Base-by-base conservation (phyloP, 1,140 invertebrate genomes). In the Procambarus clarkii region DNA sequence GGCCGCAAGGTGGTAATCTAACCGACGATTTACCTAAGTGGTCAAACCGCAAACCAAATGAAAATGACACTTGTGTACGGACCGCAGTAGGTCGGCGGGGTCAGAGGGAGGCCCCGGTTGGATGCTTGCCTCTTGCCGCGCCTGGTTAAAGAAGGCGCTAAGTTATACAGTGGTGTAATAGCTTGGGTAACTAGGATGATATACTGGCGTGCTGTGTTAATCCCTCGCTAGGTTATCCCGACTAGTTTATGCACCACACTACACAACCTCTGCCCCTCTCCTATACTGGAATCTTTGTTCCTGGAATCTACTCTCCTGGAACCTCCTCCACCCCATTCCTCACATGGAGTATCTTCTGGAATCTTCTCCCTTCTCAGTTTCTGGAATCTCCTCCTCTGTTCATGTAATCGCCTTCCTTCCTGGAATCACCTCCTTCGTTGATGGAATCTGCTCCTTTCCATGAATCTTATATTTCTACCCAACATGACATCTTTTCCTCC, bases 141-240 rank as follows among this genome's bases (percentile, higher is more conserved):
- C 82, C 89, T 79, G 76, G 89, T 91, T 91, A 91, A 91, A 91
- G 81, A 91, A 91, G 89, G 89, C 89, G 89, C 89, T 91, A 91
- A 91, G 89, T 91, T 91, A 91, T 91, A 91, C 89, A 91, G 82
- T 71, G 89, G 89, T 91, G 89, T 91, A 91, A 91, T 91, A 91
- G 89, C 89, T 91, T 86, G 89, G 89, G 77, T 91, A 91, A 91
- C 89, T 91, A 91, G 82, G 89, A 91, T 91, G 89, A 91, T 91
- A 91, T 91, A 91, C 89, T 82, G 89, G 76, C 89, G 89, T 91
- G 89, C 89, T 91, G 89, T 85, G 89, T 91, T 91, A 91, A 91
- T 91, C 76, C 83, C 77, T 91, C 82, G 89, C 82, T 79, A 82
- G 81, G 82, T 85, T 85, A 91, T 91, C 89, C 89, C 50, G 60